These are phyloP conservation scores for Rhingia campestris DNA, from an alignment of 2,888 invertebrate species.

Conservation along the genomic window DNA sequence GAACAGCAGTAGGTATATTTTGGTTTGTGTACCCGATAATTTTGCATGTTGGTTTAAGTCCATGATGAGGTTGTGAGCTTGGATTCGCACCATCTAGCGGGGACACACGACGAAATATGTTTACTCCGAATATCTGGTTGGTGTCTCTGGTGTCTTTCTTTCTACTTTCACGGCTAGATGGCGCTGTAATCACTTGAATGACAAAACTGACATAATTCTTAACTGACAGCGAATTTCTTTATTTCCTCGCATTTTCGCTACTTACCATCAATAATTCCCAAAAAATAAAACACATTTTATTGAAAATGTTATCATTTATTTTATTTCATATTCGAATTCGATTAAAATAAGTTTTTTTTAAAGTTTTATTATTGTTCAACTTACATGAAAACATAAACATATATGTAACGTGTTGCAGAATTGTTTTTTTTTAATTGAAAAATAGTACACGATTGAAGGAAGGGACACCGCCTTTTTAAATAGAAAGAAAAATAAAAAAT, in stretches of 20 bases:
- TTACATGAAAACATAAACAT: constrained; percentile 67
- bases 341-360: constrained; percentile 52
- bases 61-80: not conserved
- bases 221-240: not conserved
- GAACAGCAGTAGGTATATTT: not conserved
- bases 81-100: not conserved
- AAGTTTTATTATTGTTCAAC: constrained; percentile 35
- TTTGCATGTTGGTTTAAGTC: not conserved
- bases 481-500: constrained; percentile 9
- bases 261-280: not conserved
- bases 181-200: not conserved
- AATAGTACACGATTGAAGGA: constrained; percentile 13
- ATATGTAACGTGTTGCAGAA: constrained; percentile 31
- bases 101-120: not conserved
- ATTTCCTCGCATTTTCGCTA: no score
- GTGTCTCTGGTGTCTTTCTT: not conserved
- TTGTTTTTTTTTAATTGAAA: constrained; percentile 29
- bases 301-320: constrained; percentile 22
- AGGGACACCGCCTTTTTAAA: constrained; percentile 24
- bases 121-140: not conserved
- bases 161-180: not conserved
- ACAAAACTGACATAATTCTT: not conserved
- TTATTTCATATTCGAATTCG: constrained; percentile 47
- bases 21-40: not conserved
- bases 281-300: not conserved